Evolutionary conservation across 2,797 vertebrate genomes (phyloP), one percentile per base, ranked within the genome.

Genomic region (Necrosyrtes monachus): DNA sequence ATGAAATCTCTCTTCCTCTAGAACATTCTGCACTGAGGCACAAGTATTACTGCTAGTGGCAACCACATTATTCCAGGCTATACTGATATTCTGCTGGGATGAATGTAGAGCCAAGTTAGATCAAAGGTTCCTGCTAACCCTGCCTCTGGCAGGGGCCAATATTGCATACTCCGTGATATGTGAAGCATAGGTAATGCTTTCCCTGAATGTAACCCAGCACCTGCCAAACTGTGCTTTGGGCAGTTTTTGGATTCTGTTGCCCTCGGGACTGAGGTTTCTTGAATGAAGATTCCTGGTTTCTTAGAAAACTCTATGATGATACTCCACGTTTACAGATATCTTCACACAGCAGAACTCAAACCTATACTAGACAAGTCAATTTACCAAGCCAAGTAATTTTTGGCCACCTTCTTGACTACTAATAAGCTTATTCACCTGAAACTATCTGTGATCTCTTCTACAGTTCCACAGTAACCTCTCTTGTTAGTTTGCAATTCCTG

Each of bases 131-230:
- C 80, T 46, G 57, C 33, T 53, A 25, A 62, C 24, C 37, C 54
- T 60, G 35, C 37, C 1, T 4, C 33, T n/a, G 30, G 30, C 20
- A 33, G 9, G 6, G 20, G 41, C 8, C 20, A 30, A 7, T 6
- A 12, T 1, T 8, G 48, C 63, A 65, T 45, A 28, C n/a, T n/a
- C 56, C 2, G 8, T 8, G n/a, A n/a, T 11, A 7, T 0, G 10
- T 3, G 22, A 48, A 76, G 14, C 1, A 0, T 5, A 35, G 17
- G 13, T 37, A 35, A 64, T 11, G 11, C 16, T 23, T 73, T 17
- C 23, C 13, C 51, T 45, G 27, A 41, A 57, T 33, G 22, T 11
- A 35, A 6, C 14, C 57, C 39, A 86, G 51, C 33, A 63, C 10
- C 24, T 51, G 64, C 4, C 65, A 86, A 46, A 59, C 22, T 33